A percentile compares a stretch with the other conserved stretches of the same genome.
Conservation (phyloP, 2,888 invertebrate genomes). For the Scaptomyza reducta region DNA sequence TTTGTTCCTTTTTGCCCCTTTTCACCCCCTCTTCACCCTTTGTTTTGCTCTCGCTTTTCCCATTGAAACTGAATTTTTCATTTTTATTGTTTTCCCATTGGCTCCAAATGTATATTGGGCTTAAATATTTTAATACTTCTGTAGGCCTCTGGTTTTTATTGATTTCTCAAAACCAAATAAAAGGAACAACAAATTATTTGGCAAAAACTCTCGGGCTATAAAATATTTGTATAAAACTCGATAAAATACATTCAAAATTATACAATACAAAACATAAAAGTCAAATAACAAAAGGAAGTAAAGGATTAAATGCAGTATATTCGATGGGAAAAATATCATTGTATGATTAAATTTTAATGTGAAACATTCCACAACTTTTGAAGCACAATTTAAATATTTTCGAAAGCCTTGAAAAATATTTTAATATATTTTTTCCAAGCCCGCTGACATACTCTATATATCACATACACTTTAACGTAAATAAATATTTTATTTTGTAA, state of each 20-base stretch:
- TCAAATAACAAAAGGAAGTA: no score
- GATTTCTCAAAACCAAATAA: neutral
- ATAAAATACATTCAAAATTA: no score
- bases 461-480: no score
- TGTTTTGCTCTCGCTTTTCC: no score
- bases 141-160: neutral
- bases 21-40: neutral
- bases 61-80: slow-evolving; percentile 8
- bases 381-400: no score
- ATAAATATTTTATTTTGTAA: no score
- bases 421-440: neutral
- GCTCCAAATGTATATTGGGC: neutral
- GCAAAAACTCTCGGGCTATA: neutral
- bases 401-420: neutral
- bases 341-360: no score
- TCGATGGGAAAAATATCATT: no score
- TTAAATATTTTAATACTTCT: neutral
- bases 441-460: slow-evolving; percentile 15
- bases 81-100: neutral
- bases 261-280: no score
- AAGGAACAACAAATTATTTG: neutral
- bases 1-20: neutral
- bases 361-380: no score
- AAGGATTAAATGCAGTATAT: no score
- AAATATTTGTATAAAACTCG: neutral